A percentile compares a stretch with the other conserved stretches of the same genome.
These are phyloP conservation scores for Micromesistius poutassou DNA, from an alignment of 2,797 vertebrate species.

Conservation along the genomic window DNA sequence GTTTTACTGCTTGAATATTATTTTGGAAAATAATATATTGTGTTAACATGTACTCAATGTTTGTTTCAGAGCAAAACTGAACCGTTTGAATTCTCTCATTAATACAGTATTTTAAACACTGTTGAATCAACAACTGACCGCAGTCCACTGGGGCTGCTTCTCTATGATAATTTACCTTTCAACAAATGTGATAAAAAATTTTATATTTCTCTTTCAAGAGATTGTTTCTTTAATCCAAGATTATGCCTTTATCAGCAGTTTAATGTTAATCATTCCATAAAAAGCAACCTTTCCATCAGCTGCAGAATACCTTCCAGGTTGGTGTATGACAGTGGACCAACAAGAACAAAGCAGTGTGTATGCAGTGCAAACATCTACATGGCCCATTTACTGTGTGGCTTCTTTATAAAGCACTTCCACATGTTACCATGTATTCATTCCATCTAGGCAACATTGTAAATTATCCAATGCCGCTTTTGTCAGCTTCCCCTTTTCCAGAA, in stretches of 20 bases:
- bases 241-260: background rate
- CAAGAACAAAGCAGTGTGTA: background rate
- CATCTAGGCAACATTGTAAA: background rate
- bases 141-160: background rate
- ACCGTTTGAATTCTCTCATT: background rate
- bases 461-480: background rate
- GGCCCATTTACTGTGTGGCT: background rate
- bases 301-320: background rate
- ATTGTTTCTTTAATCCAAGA: background rate
- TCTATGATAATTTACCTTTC: background rate
- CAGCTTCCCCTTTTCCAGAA: background rate
- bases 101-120: background rate
- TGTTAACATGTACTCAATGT: background rate
- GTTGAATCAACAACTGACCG: background rate
- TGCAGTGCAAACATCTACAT: too few relatives aligned
- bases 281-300: background rate
- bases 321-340: background rate
- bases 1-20: background rate
- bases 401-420: background rate
- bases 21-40: background rate
- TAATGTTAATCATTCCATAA: background rate
- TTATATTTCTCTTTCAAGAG: background rate
- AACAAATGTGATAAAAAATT: background rate
- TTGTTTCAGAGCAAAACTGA: background rate
- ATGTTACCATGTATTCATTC: background rate